Conservation (phyloP, 2,113 vertebrate genomes). For the Dromiciops gliroides region DNA sequence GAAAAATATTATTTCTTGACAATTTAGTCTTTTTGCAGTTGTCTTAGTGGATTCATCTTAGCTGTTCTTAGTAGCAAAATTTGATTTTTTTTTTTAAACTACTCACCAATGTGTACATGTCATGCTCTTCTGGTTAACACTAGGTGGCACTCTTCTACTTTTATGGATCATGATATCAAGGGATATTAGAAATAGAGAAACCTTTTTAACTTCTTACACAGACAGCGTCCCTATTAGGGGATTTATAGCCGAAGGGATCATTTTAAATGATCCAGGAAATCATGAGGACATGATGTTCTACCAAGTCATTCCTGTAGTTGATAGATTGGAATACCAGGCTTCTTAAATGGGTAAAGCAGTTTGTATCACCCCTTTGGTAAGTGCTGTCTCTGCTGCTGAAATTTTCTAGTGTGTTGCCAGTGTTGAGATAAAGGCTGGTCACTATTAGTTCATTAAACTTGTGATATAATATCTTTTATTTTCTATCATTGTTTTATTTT, state of each 20-base stretch:
- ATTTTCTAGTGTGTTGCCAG: neutral
- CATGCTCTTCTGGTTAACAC: neutral
- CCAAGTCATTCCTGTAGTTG: neutral
- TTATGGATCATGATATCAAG: neutral
- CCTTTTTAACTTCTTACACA: neutral
- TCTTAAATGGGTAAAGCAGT: neutral
- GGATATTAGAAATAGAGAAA: neutral
- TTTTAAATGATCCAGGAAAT: neutral
- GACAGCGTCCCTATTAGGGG: neutral
- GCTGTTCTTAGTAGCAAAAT: neutral
- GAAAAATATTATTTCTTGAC: neutral
- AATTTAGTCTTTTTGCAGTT: neutral
- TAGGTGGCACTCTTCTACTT: neutral
- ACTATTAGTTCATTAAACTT: neutral
- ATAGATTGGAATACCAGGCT: neutral
- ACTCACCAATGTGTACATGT: too few relatives aligned
- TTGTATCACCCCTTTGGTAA: neutral
- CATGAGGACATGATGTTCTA: neutral
- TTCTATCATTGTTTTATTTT: neutral
- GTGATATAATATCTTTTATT: neutral
- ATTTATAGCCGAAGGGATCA: neutral
- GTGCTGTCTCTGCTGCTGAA: neutral
- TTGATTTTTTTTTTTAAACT: too few relatives aligned
- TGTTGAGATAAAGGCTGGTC: neutral
- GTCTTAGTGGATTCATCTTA: neutral